phyloP scores from a whole-genome alignment of 2,113 vertebrate genomes.

The Dromiciops gliroides region DNA sequence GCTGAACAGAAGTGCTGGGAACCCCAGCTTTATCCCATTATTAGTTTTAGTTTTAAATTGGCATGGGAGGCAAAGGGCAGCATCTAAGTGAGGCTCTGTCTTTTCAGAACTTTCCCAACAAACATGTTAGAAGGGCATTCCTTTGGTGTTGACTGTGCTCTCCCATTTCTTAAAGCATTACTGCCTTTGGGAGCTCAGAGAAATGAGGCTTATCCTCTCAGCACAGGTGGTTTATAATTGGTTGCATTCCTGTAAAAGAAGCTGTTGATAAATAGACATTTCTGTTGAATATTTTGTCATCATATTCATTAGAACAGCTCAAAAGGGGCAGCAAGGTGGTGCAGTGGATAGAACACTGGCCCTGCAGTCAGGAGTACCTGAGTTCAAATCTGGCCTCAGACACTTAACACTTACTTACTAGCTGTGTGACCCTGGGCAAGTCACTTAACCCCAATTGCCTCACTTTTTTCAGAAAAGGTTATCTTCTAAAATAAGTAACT shows the following conservation, averaged over 20 bases:
- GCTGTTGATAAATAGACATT: neutral
- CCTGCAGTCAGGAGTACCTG: too few species aligned
- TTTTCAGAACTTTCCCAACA: constrained; percentile 28
- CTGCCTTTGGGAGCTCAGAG: neutral
- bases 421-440: too few species aligned
- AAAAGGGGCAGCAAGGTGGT: too few species aligned
- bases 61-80: constrained; percentile 3
- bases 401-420: too few species aligned
- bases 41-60: constrained; percentile 56
- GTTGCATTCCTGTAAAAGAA: neutral
- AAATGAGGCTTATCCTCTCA: neutral
- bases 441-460: too few species aligned
- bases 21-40: neutral
- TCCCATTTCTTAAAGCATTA: neutral
- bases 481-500: neutral
- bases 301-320: constrained; percentile 25
- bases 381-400: too few species aligned
- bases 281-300: constrained; percentile 24
- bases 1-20: neutral
- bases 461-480: constrained; percentile 3
- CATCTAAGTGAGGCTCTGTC: neutral
- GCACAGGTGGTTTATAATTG: neutral
- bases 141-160: neutral
- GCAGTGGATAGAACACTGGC: too few species aligned
- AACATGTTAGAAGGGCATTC: neutral